Conservation (phyloP, 2,113 vertebrate genomes). For the Chaetorhynchus papuensis region DNA sequence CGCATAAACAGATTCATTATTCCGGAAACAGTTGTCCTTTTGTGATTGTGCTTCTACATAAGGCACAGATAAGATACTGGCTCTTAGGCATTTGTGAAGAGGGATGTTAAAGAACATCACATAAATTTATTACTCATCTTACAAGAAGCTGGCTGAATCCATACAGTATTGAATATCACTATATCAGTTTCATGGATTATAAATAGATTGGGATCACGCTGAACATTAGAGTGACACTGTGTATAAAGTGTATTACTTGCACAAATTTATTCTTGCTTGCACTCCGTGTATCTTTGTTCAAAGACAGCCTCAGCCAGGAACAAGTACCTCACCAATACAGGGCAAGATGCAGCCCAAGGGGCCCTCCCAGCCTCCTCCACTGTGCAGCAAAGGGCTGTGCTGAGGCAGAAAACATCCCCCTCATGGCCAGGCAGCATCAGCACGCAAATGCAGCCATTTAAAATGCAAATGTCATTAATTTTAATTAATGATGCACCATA, state of each 20-base stretch:
- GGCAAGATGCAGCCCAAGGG: not conserved
- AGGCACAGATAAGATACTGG: not conserved
- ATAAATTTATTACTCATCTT: not conserved
- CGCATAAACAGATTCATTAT: not conserved
- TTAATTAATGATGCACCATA: not conserved
- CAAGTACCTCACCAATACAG: not conserved
- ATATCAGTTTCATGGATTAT: not conserved
- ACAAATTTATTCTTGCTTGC: not conserved
- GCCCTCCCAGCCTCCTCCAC: not conserved
- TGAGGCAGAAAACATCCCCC: not conserved
- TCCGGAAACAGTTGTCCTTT: not conserved
- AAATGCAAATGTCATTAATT: not conserved
- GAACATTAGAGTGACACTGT: not conserved
- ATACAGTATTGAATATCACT: not conserved
- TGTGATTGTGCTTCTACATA: not conserved
- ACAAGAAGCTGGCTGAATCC: not conserved
- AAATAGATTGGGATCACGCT: not conserved
- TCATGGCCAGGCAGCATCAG: not conserved
- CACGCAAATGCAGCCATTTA: not conserved
- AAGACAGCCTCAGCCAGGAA: not conserved
- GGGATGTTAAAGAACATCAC: not conserved
- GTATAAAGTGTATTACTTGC: not conserved
- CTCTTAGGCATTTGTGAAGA: not conserved
- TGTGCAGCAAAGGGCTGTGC: rapidly evolving
- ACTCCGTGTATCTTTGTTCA: not conserved